Conservation (phyloP, 2,113 vertebrate species). For the Oncorhynchus keta region DNA sequence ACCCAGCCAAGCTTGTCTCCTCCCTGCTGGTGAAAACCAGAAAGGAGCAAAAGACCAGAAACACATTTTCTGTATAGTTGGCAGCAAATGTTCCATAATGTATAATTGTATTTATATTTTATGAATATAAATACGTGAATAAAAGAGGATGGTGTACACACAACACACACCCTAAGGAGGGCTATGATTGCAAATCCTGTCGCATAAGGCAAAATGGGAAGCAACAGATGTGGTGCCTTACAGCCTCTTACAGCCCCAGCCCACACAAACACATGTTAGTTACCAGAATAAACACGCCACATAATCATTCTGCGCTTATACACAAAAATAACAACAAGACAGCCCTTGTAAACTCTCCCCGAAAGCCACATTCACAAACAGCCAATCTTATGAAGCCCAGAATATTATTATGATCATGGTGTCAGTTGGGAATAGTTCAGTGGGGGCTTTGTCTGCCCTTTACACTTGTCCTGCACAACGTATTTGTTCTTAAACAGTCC, state of each 20-base stretch:
- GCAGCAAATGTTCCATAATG: constrained; percentile 75
- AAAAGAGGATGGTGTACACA: constrained; percentile 32
- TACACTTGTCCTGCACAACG: constrained; percentile 59
- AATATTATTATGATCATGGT: constrained; percentile 37
- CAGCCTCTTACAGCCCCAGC: constrained; percentile 22
- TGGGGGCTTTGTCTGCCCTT: constrained; percentile 50
- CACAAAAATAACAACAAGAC: constrained; percentile 51
- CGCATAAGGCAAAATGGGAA: constrained; percentile 27
- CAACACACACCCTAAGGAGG: constrained; percentile 23
- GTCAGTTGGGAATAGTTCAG: constrained; percentile 37
- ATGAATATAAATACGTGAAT: constrained; percentile 28
- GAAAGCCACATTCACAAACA: constrained; percentile 19
- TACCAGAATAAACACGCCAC: constrained; percentile 56
- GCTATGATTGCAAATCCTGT: constrained; percentile 23
- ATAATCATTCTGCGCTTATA: constrained; percentile 31
- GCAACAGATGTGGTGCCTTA: constrained; percentile 34
- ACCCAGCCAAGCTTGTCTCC: constrained; percentile 60
- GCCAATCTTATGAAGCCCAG: constrained; percentile 18
- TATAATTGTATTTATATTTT: constrained; percentile 68
- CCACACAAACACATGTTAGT: constrained; percentile 48
- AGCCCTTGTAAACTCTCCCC: constrained; percentile 31
- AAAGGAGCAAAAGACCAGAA: constrained; percentile 69
- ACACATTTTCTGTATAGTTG: constrained; percentile 77
- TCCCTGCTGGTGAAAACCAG: constrained; percentile 66
- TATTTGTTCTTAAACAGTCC: constrained; percentile 59